Percentiles rank a stretch among this genome's conserved stretches.
Conservation (phyloP, 2,888 invertebrate genomes). For the Synergus itoensis region DNA sequence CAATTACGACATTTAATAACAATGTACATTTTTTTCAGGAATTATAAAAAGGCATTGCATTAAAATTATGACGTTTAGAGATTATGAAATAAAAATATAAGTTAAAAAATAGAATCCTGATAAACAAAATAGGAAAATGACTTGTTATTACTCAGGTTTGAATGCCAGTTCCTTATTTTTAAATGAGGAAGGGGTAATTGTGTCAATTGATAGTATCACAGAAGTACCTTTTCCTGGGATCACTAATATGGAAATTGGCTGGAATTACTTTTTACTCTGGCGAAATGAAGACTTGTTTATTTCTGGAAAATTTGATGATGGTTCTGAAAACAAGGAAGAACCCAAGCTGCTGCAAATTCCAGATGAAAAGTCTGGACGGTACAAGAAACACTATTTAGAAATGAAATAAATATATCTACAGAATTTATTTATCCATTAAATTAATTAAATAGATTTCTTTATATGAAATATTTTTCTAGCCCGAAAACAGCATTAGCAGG, state of each 20-base stretch:
- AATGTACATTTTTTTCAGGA: neutral
- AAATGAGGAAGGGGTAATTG: conserved; percentile 44
- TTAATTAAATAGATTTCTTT: too few relatives aligned
- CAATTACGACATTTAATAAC: neutral
- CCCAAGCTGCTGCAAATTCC: conserved; percentile 63
- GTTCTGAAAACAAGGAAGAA: conserved; percentile 38
- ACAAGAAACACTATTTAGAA: conserved; percentile 31
- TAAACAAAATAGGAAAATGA: conserved; percentile 34
- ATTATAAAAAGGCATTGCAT: neutral
- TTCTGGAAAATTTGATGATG: conserved; percentile 57
- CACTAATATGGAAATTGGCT: conserved; percentile 70
- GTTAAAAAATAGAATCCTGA: neutral
- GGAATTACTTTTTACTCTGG: conserved; percentile 74
- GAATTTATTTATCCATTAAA: neutral
- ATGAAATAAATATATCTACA: conserved; percentile 1
- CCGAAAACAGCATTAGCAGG: conserved; percentile 65
- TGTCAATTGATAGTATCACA: conserved; percentile 61
- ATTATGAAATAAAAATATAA: neutral
- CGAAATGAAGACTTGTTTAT: conserved; percentile 64
- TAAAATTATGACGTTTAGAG: neutral
- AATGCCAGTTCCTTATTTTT: conserved; percentile 61
- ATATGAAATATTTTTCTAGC: conserved; percentile 55
- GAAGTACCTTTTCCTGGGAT: conserved; percentile 60
- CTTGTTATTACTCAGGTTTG: conserved; percentile 64
- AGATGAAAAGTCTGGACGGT: conserved; percentile 59